A percentile compares a stretch with the other conserved stretches of the same genome.
Evolutionary conservation across 2,113 vertebrate genomes (phyloP).

Genomic region (Vidua chalybeata): DNA sequence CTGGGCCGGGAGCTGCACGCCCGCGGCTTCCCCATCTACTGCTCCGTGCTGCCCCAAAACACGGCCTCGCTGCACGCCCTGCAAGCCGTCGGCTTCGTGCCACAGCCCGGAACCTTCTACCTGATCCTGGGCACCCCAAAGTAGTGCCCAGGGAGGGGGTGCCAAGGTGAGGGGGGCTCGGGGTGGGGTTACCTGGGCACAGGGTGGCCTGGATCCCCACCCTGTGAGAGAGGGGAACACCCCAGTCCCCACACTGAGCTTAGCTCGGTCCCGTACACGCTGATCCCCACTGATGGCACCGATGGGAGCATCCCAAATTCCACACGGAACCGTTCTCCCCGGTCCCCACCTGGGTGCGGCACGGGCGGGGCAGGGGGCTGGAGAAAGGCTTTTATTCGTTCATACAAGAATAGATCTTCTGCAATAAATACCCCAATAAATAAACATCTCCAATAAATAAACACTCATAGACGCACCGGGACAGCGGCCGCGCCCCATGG

Average conservation of each 20-base stretch:
- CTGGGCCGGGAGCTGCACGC: neutral
- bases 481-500: neutral
- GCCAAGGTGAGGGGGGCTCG: no score
- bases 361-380: neutral
- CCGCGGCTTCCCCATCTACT: neutral
- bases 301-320: neutral
- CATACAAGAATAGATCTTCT: conserved; percentile 85
- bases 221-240: no score
- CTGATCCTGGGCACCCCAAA: neutral
- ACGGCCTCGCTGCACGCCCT: neutral
- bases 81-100: neutral
- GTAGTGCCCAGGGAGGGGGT: neutral
- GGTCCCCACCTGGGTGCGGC: neutral
- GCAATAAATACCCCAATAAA: conserved; percentile 86
- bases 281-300: neutral
- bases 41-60: neutral
- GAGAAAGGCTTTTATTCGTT: conserved; percentile 81
- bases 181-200: neutral
- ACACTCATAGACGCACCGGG: conserved; percentile 76
- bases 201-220: no score
- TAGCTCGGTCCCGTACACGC: fast-evolving
- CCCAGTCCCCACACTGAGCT: neutral
- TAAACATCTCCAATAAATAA: conserved; percentile 84
- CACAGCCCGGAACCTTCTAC: neutral
- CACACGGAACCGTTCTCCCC: neutral